Conservation (phyloP, 2,797 vertebrate genomes). For the Coendou prehensilis region DNA sequence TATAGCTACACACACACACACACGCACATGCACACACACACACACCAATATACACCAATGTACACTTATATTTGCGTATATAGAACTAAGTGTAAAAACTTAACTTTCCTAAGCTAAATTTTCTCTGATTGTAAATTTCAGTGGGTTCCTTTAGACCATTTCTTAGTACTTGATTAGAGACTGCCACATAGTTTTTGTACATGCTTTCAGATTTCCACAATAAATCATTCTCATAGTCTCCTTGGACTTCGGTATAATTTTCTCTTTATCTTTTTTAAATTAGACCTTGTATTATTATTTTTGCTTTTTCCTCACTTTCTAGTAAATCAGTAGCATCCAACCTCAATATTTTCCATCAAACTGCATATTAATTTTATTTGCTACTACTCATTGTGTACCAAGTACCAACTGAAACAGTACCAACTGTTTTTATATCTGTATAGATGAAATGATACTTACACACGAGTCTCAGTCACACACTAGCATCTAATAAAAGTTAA, state of each 20-base stretch:
- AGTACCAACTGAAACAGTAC: not conserved
- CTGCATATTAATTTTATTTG: not conserved
- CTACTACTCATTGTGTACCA: not conserved
- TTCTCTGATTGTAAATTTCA: not conserved
- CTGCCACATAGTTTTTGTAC: not conserved
- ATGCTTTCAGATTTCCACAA: constrained; percentile 27
- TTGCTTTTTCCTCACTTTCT: not conserved
- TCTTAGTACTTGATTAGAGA: not conserved
- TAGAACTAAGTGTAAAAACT: not conserved
- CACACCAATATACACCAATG: not conserved
- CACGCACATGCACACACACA: not conserved
- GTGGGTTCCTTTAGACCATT: not conserved
- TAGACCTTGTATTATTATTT: not conserved
- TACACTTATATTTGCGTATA: not conserved
- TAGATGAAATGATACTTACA: not conserved
- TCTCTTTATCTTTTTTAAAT: not conserved
- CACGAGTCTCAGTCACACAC: not conserved
- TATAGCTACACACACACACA: not conserved
- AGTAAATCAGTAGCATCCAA: constrained; percentile 14
- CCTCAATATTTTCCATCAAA: constrained; percentile 19
- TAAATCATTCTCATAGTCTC: constrained; percentile 38
- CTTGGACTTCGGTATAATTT: not conserved
- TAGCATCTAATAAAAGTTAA: not conserved
- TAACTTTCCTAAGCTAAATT: not conserved
- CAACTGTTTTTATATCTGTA: not conserved